Evolutionary conservation across 1,140 invertebrate species (phyloP), one percentile per base, ranked within the genome.

Genomic region (Semibalanus balanoides): DNA sequence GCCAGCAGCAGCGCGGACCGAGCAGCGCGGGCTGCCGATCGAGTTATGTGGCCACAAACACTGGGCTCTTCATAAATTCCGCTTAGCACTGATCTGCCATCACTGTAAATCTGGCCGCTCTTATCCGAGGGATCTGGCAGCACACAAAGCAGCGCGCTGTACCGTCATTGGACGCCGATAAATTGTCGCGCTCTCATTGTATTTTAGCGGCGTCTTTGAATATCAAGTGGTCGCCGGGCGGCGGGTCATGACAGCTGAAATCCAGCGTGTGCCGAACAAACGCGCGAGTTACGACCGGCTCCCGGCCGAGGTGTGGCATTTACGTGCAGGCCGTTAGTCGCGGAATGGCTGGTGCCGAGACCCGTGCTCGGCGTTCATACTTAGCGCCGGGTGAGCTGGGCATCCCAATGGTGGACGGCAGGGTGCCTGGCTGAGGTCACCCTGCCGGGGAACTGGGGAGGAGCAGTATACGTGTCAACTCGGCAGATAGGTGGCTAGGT

Each of bases 41-140:
- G 51, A 64, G 51, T 64, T 64, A 64, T 64, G 51, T 22, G 14
- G 7, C 22, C 51, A 64, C 51, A 64, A 64, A 64, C 51, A 64
- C 51, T 64, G 51, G 51, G 51, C 51, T 64, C 51, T 64, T 64
- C 51, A 64, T 64, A 64, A 64, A 64, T 64, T 64, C 51, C 51
- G 51, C 51, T 64, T 64, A 64, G 51, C 51, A 25, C 51, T 64
- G 51, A 64, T 64, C 51, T 64, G 51, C 51, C 51, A 64, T 64
- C 51, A 64, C 51, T 64, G 51, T 64, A 64, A 64, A 64, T 64
- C 51, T 64, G 51, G 14, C 51, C 51, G 51, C 51, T 25, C 51
- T 64, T 64, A 64, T 64, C 51, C 51, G 1, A 7, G 7, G 51
- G 51, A 64, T 64, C 51, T 64, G 51, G 51, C 51, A 64, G 51